These are phyloP conservation scores for Malthinus seriepunctatus DNA, from an alignment of 2,888 invertebrate species.

Conservation along the genomic window DNA sequence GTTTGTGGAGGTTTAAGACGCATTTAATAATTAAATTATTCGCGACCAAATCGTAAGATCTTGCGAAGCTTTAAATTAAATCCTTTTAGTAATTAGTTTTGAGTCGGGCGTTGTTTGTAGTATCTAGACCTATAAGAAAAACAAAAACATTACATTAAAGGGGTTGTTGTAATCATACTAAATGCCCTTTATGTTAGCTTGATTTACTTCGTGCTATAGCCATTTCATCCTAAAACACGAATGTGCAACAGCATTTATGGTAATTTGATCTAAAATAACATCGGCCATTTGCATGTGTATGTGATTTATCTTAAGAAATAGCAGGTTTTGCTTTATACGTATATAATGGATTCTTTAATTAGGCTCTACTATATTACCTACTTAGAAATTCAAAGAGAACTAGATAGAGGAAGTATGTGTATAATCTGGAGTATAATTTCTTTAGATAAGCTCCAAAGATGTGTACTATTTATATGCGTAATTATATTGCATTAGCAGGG, in stretches of 20 bases:
- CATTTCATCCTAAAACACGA: constrained; percentile 24
- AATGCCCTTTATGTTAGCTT: constrained; percentile 13
- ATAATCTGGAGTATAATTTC: constrained; percentile 1
- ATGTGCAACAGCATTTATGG: constrained; percentile 23
- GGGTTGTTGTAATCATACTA: constrained; percentile 1
- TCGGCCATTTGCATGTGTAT: constrained; percentile 24
- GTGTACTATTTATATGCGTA: not conserved
- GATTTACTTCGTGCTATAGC: constrained; percentile 24
- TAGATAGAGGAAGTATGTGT: constrained; percentile 5
- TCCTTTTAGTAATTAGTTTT: no score
- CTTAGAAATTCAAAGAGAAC: constrained; percentile 2
- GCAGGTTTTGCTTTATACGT: constrained; percentile 4
- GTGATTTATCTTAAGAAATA: constrained; percentile 22
- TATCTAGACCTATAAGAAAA: no score
- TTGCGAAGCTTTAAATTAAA: no score
- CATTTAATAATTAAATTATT: no score
- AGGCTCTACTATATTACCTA: constrained; percentile 2
- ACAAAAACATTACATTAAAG: no score
- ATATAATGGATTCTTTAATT: constrained; percentile 8
- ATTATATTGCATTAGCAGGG: no score
- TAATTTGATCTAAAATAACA: constrained; percentile 25
- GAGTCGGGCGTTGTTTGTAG: no score
- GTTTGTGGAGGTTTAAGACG: no score
- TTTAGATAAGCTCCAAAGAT: not conserved
- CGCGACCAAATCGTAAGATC: no score